These are phyloP conservation scores for Prolemur simus DNA, from an alignment of 2,113 vertebrate species.

Conservation along the genomic window DNA sequence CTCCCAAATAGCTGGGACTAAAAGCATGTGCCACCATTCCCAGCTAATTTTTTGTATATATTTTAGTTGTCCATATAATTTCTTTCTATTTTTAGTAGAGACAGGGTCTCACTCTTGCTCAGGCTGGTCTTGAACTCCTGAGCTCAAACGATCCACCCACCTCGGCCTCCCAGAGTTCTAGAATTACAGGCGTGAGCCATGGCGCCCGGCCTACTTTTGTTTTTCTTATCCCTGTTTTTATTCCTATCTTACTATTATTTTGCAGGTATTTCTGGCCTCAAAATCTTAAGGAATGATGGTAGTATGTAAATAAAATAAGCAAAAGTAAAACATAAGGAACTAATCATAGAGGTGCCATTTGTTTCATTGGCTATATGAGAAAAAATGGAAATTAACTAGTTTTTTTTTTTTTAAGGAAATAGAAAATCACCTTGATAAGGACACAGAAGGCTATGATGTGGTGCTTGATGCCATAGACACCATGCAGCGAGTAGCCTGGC, in stretches of 20 bases:
- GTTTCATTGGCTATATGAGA: background rate
- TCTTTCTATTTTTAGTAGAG: too few relatives aligned
- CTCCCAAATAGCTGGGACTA: too few relatives aligned
- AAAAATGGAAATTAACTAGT: background rate
- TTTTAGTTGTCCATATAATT: too few relatives aligned
- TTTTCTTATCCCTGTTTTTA: background rate
- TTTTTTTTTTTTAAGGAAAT: constrained; percentile 88
- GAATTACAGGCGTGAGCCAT: too few relatives aligned
- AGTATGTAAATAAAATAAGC: background rate
- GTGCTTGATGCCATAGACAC: constrained; percentile 98
- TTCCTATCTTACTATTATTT: background rate
- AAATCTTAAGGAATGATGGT: background rate
- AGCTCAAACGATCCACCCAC: too few relatives aligned
- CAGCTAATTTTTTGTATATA: too few relatives aligned
- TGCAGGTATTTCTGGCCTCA: background rate
- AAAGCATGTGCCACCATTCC: too few relatives aligned
- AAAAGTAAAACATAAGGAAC: background rate
- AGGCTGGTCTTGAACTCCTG: too few relatives aligned
- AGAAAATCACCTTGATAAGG: constrained; percentile 97
- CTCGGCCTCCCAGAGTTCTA: too few relatives aligned
- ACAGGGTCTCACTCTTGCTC: too few relatives aligned
- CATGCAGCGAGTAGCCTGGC: constrained; percentile 99
- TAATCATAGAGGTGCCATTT: background rate
- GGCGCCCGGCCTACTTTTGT: background rate
- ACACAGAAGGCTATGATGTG: constrained; percentile 95